Evolutionary conservation across 2,888 invertebrate species (phyloP), one percentile per base, ranked within the genome.

Genomic region (Cantharis rufa): DNA sequence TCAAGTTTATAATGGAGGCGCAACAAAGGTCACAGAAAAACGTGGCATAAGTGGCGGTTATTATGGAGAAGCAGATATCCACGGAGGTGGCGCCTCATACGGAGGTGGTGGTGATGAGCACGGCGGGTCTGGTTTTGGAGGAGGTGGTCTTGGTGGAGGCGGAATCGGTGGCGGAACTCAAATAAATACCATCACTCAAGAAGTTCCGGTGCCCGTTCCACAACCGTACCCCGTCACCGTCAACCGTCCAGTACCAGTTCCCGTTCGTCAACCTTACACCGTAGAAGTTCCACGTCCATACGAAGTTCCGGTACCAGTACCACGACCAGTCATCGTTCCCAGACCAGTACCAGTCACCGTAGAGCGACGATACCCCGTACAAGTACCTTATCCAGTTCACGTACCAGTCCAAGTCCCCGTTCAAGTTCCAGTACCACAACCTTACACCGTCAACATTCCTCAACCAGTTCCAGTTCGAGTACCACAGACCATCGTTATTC

Each of bases 381-480:
- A 64, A 48, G 77, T 79, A n/a, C 71, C 77, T 21, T 72, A 75
- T 18, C 64, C 72, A 15, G 64, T 77, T 16, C 72, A 71, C 15
- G 71, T 74, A 11, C 76, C 77, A 24, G 77, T 78, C 13, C 68
- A 70, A n/a, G 70, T 70, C 3, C 69, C 70, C 10, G 66, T 75
- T 10, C 74, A 72, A 32, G 72, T 75, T 9, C 74, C 77, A 62
- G 77, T 78, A 70, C 78, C 78, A 1, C 78, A 78, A 63, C 78
- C 78, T 3, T 75, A 75, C 69, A 66, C 78, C 15, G 78, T 78
- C 15, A 75, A 70, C 15, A 66, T 78, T 13, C 69, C 75, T 61
- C 78, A 78, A 73, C 72, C 78, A 13, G 75, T 78, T 15, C 62
- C 75, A 62, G 73, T 78, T 62, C 69, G 75, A 75, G 78, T 78